A percentile compares a stretch with the other conserved stretches of the same genome.
phyloP scores from a whole-genome alignment of 2,888 invertebrate species.

The Sepiola atlantica region DNA sequence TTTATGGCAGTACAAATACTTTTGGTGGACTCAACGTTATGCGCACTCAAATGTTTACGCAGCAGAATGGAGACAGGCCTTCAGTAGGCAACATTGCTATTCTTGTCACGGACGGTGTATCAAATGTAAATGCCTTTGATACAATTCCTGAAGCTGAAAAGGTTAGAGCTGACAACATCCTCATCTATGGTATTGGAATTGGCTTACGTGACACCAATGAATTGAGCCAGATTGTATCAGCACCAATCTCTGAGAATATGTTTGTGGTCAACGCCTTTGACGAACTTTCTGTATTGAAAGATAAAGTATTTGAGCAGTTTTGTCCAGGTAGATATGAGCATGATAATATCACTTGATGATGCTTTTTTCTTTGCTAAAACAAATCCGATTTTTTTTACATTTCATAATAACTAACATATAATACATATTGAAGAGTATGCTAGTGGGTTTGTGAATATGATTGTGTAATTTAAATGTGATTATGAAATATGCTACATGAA shows the following conservation, averaged over 20 bases:
- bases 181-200: conserved; percentile 57
- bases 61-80: conserved; percentile 63
- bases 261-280: conserved; percentile 55
- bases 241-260: conserved; percentile 58
- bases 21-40: conserved; percentile 66
- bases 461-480: not conserved
- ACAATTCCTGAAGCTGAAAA: conserved; percentile 66
- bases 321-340: conserved; percentile 58
- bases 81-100: conserved; percentile 51
- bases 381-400: not conserved
- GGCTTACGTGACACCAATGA: conserved; percentile 62
- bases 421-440: not conserved
- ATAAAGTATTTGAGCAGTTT: conserved; percentile 56
- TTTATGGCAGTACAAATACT: conserved; percentile 69
- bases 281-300: conserved; percentile 54
- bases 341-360: not conserved
- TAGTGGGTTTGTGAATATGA: not conserved
- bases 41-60: conserved; percentile 61
- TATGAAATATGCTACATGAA: not conserved
- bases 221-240: conserved; percentile 61
- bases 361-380: not conserved
- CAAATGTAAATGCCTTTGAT: conserved; percentile 65
- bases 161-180: conserved; percentile 52
- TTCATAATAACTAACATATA: not conserved
- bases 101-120: conserved; percentile 52